Base-by-base conservation (phyloP, 2,888 invertebrate species). In the Nephrotoma guestfalica region DNA sequence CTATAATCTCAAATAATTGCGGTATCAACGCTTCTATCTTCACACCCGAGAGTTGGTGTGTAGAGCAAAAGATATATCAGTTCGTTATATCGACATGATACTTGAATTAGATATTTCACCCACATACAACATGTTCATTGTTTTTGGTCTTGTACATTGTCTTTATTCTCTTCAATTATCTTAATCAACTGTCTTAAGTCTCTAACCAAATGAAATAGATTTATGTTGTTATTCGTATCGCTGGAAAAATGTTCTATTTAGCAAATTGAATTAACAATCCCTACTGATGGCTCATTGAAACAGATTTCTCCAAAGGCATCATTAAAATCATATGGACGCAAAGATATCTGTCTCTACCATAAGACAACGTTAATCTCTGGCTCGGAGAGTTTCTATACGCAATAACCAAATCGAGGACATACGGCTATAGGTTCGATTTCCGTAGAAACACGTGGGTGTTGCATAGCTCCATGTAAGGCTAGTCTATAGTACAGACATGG, bases 161-260 rank as follows among this genome's bases (percentile, higher is more conserved):
- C 30, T 47, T 2, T 47, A 47, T 47, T 47, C n/a, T 13, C 47
- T 47, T 47, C 47, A 47, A 47, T 47, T 47, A 47, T 47, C 47
- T 47, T 47, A 47, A 47, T 47, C 13, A 47, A 47, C 47, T 47
- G 47, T 47, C 47, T 47, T 47, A 47, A 47, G 13, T 47, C n/a
- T 47, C 47, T 13, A 47, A n/a, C 1, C 47, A 13, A 5, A 13
- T 47, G 47, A 47, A 47, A 47, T 47, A n/a, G 47, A 47, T 47
- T 47, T 47, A 47, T 47, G 47, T 47, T 47, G 4, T 9, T 47
- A 13, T 47, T n/a, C 47, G 47, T 30, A 30, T 30, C 43, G 9
- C 47, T 47, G 13, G 4, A 47, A 47, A 43, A 43, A 43, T 43
- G 43, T 43, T 43, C 7, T 43, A 43, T 43, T 43, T 13, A 47